Percentiles rank a stretch among this genome's conserved stretches.
These are phyloP conservation scores for Pseudois nayaur DNA, from an alignment of 2,113 vertebrate genomes.

Conservation along the genomic window DNA sequence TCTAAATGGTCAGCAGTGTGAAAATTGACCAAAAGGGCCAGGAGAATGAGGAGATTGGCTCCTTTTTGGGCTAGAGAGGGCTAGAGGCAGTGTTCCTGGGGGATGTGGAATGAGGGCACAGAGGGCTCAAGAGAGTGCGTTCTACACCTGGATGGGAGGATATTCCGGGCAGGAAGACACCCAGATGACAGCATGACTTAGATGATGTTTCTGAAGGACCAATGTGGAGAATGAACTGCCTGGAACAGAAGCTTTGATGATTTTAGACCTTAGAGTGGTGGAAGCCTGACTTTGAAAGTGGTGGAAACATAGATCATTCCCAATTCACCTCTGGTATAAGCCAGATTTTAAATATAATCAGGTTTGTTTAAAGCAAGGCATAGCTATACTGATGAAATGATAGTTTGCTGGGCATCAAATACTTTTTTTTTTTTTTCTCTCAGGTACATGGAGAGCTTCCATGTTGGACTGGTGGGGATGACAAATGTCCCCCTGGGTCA, in stretches of 20 bases:
- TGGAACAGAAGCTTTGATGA: not conserved
- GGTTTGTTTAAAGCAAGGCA: not conserved
- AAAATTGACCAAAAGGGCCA: not conserved
- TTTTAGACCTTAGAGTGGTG: not conserved
- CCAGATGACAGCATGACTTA: not conserved
- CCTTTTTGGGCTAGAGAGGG: not conserved
- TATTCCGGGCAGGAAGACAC: not conserved
- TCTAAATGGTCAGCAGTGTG: not conserved
- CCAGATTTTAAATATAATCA: not conserved
- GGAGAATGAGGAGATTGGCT: not conserved
- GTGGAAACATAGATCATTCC: not conserved
- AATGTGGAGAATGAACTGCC: not conserved
- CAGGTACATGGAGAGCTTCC: not conserved
- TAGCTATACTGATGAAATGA: not conserved
- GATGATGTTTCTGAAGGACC: not conserved
- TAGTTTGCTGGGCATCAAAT: not conserved
- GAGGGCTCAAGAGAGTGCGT: not conserved
- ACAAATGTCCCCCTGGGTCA: not conserved
- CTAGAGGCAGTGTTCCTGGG: not conserved
- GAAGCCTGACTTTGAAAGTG: not conserved
- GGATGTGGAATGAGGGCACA: not conserved
- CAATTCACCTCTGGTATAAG: not conserved
- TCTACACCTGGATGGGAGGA: not conserved
- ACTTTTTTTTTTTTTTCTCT: not conserved
- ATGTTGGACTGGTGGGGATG: not conserved